Conservation (phyloP, 1,140 invertebrate genomes). For the Augochlora pura region DNA sequence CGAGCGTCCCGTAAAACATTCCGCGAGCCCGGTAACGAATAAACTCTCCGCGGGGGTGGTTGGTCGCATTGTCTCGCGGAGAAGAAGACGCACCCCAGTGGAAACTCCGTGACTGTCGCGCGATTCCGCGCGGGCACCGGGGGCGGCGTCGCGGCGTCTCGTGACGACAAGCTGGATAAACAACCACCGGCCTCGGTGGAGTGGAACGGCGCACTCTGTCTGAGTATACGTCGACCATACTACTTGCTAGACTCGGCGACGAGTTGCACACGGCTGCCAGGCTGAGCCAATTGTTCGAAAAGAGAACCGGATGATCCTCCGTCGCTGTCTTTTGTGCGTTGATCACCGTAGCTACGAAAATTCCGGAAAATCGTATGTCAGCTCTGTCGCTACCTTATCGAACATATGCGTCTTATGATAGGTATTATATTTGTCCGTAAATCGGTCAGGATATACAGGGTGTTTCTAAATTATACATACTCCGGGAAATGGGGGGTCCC, state of each 20-base stretch:
- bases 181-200: conserved; percentile 35
- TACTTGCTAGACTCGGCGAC: conserved; percentile 17
- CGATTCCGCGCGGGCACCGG: conserved; percentile 27
- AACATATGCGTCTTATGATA: too few relatives aligned
- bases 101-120: conserved; percentile 49
- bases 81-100: conserved; percentile 30
- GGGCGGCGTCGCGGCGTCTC: background rate
- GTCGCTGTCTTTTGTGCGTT: too few relatives aligned
- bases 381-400: too few relatives aligned
- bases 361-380: too few relatives aligned
- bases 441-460: too few relatives aligned
- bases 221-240: conserved; percentile 23
- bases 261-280: background rate
- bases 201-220: conserved; percentile 18
- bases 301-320: background rate
- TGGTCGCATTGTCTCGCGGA: conserved; percentile 42
- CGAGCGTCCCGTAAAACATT: conserved; percentile 22
- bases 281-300: background rate
- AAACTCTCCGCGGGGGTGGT: conserved; percentile 24
- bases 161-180: conserved; percentile 51
- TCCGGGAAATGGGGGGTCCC: too few relatives aligned
- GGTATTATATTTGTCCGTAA: too few relatives aligned
- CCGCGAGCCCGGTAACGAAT: conserved; percentile 8
- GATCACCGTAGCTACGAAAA: too few relatives aligned
- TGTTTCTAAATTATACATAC: too few relatives aligned